Conservation (phyloP, 1,140 invertebrate species). For the Pararge aegeria region DNA sequence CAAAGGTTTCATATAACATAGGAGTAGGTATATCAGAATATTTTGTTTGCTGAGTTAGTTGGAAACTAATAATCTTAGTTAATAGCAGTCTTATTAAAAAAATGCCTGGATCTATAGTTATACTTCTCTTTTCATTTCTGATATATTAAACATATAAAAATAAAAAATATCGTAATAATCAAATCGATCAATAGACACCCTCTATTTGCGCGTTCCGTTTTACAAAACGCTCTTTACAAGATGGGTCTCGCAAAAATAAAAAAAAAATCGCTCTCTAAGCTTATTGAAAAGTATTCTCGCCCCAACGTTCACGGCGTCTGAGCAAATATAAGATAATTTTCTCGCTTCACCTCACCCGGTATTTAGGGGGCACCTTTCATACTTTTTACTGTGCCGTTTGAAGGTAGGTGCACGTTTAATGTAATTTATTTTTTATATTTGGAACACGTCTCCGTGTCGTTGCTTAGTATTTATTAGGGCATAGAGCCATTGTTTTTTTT, state of each 20-base stretch:
- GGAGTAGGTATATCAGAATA: no score
- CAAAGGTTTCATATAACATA: no score
- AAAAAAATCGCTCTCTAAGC: slow-evolving; percentile 73
- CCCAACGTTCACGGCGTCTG: slow-evolving; percentile 72
- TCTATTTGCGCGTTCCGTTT: slow-evolving; percentile 66
- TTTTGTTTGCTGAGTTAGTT: no score
- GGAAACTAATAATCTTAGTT: no score
- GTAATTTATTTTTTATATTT: slow-evolving; percentile 74
- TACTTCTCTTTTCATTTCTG: no score
- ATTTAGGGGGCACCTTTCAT: slow-evolving; percentile 77
- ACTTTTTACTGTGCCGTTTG: slow-evolving; percentile 70
- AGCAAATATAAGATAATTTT: slow-evolving; percentile 79
- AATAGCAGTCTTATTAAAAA: no score
- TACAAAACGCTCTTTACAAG: slow-evolving; percentile 61
- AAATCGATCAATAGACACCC: slow-evolving; percentile 57
- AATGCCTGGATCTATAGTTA: no score
- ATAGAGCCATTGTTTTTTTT: background rate
- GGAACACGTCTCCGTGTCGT: slow-evolving; percentile 24
- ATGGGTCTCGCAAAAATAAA: slow-evolving; percentile 54
- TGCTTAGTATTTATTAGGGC: slow-evolving; percentile 25
- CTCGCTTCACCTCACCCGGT: slow-evolving; percentile 70
- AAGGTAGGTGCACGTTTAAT: slow-evolving; percentile 59
- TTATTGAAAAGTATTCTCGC: slow-evolving; percentile 78
- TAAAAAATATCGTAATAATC: slow-evolving; percentile 32
- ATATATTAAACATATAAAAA: slow-evolving; percentile 6